Conservation (phyloP, 2,113 vertebrate species). For the Myiozetetes cayanensis region DNA sequence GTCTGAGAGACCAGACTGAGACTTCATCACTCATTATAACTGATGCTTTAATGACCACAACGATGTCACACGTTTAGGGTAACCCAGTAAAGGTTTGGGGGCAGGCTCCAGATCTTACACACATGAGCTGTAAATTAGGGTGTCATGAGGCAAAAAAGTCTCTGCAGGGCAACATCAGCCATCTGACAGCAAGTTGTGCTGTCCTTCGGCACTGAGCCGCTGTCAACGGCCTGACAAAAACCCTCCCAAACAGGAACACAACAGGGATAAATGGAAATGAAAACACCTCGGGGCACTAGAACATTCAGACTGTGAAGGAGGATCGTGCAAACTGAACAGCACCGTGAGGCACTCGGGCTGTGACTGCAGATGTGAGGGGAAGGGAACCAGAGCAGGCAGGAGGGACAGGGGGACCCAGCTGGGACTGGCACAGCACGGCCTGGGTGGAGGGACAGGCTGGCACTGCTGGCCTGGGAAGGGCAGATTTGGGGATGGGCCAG, state of each 20-base stretch:
- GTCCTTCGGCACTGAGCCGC: neutral
- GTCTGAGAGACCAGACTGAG: neutral
- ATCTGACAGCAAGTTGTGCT: neutral
- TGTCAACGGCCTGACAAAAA: neutral
- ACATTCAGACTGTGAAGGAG: neutral
- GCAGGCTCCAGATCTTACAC: no score
- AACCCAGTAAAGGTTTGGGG: no score
- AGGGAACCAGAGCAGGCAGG: rapidly evolving
- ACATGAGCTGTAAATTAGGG: neutral
- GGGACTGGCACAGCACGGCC: rapidly evolving
- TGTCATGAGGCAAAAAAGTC: rapidly evolving
- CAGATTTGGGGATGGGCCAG: rapidly evolving
- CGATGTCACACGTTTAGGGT: neutral
- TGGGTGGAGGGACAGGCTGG: neutral
- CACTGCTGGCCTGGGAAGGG: rapidly evolving
- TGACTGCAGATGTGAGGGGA: rapidly evolving
- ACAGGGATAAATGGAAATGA: neutral
- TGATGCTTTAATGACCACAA: neutral
- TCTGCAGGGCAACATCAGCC: neutral
- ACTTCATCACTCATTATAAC: neutral
- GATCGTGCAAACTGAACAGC: neutral
- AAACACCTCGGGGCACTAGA: neutral
- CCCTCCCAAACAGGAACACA: neutral
- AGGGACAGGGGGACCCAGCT: neutral
- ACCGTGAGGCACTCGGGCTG: rapidly evolving